Percentiles rank a stretch among this genome's conserved stretches.
These are phyloP conservation scores for Drosophila picticornis DNA, from an alignment of 2,888 invertebrate species.

Conservation along the genomic window DNA sequence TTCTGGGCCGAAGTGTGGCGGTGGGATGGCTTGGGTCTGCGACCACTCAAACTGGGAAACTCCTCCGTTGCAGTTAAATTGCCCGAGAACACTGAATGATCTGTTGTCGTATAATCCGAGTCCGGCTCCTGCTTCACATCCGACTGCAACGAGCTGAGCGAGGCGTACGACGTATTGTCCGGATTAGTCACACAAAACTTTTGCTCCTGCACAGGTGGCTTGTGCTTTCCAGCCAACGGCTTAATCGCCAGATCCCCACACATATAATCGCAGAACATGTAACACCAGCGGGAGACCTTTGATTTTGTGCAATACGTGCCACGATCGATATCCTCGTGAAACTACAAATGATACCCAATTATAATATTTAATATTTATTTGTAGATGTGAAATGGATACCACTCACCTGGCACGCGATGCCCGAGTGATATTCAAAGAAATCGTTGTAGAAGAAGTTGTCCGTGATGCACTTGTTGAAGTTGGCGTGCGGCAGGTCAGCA, in stretches of 20 bases:
- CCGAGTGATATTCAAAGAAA: slow-evolving; percentile 78
- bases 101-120: slow-evolving; percentile 26
- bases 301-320: slow-evolving; percentile 85
- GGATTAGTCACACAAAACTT: slow-evolving; percentile 28
- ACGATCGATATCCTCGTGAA: slow-evolving; percentile 83
- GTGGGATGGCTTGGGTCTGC: not conserved
- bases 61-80: slow-evolving; percentile 3
- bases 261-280: slow-evolving; percentile 85
- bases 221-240: slow-evolving; percentile 84
- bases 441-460: slow-evolving; percentile 79
- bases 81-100: slow-evolving; percentile 31
- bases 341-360: slow-evolving; percentile 71
- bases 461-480: slow-evolving; percentile 67
- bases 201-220: slow-evolving; percentile 74
- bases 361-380: not conserved
- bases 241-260: slow-evolving; percentile 84
- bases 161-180: not conserved
- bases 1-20: not conserved
- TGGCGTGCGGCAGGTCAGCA: slow-evolving; percentile 62
- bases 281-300: slow-evolving; percentile 85
- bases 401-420: slow-evolving; percentile 83
- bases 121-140: slow-evolving; percentile 22
- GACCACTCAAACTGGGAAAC: slow-evolving; percentile 45
- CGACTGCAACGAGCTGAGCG: not conserved
- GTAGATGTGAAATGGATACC: not conserved